These are phyloP conservation scores for Meloidogyne exigua DNA, from an alignment of 1,140 invertebrate species.

Conservation along the genomic window DNA sequence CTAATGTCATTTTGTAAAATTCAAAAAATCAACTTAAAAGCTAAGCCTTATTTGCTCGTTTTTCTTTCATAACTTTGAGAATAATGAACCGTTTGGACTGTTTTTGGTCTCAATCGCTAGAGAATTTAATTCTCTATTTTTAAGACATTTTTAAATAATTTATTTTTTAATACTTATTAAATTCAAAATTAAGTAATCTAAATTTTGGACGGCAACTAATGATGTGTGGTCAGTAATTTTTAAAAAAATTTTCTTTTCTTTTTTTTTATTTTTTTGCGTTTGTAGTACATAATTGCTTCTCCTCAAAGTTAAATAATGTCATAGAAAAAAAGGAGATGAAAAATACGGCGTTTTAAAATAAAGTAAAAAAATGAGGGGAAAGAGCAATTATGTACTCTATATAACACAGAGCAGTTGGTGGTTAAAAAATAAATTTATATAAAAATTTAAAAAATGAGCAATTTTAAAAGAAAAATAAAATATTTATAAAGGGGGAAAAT, in stretches of 20 bases:
- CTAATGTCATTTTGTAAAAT: not conserved
- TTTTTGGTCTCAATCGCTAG: not conserved
- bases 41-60: not conserved
- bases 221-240: not conserved
- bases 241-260: not conserved
- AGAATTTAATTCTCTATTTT: not conserved
- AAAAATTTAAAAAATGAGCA: not conserved
- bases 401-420: slow-evolving; percentile 4
- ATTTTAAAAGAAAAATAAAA: too few species aligned
- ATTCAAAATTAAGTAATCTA: too few species aligned
- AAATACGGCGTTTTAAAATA: slow-evolving; percentile 1
- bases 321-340: not conserved
- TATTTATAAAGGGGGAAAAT: not conserved
- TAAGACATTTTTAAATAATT: not conserved
- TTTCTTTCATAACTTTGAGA: not conserved
- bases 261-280: not conserved
- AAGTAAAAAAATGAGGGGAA: not conserved
- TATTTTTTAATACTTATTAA: too few species aligned
- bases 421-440: not conserved
- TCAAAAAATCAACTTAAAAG: not conserved
- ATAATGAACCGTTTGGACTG: not conserved
- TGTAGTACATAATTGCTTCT: not conserved
- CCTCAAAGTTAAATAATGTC: slow-evolving; percentile 5
- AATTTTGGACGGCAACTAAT: too few species aligned
- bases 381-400: slow-evolving; percentile 4